Conservation (phyloP, 2,113 vertebrate species). For the Cervus canadensis region DNA sequence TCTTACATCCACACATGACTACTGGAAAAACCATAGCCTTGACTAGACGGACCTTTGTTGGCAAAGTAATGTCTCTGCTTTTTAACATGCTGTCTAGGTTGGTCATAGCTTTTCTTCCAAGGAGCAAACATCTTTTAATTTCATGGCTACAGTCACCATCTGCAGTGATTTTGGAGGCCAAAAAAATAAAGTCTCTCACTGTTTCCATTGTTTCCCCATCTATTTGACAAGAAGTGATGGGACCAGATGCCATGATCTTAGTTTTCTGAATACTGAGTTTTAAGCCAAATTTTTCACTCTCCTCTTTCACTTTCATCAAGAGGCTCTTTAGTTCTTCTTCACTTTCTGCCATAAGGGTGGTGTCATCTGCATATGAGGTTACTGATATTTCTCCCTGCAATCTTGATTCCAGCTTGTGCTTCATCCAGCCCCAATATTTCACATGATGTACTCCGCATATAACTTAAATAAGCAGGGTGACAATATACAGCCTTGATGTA, state of each 20-base stretch:
- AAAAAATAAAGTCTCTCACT: neutral
- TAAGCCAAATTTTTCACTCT: no score
- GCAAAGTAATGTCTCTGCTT: neutral
- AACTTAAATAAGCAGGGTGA: neutral
- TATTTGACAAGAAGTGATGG: neutral
- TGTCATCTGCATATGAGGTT: no score
- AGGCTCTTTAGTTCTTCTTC: no score
- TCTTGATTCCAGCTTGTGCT: no score
- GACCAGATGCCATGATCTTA: no score
- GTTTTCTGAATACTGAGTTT: no score
- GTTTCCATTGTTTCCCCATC: neutral
- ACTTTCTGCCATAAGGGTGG: no score
- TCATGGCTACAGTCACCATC: neutral
- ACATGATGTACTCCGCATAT: no score
- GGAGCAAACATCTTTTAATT: neutral
- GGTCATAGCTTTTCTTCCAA: neutral
- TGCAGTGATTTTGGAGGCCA: neutral
- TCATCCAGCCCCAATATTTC: no score
- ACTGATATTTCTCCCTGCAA: no score
- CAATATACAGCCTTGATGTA: neutral
- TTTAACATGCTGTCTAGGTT: neutral
- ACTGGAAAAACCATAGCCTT: neutral
- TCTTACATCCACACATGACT: neutral
- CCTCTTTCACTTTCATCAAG: no score
- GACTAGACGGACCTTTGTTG: neutral